Percentiles rank a stretch among this genome's conserved stretches.
phyloP scores from a whole-genome alignment of 2,797 vertebrate genomes.

The Myotis daubentonii region DNA sequence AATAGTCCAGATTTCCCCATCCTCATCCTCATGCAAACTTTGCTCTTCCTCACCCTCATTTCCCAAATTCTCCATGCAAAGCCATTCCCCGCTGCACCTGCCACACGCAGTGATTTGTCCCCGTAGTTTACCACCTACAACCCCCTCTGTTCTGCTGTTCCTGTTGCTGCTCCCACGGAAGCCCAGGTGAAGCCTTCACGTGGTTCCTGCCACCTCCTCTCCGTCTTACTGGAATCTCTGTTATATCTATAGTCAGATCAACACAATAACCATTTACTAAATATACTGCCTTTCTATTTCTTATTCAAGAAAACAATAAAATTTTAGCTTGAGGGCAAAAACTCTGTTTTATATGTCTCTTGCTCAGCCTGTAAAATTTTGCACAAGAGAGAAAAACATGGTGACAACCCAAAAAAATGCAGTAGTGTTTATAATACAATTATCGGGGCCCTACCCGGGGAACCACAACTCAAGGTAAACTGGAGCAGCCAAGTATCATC shows the following conservation, averaged over 20 bases:
- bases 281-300: slow-evolving; percentile 28
- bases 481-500: neutral
- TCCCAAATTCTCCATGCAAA: neutral
- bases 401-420: slow-evolving; percentile 20
- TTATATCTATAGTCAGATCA: neutral
- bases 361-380: slow-evolving; percentile 49
- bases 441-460: neutral
- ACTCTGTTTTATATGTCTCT: slow-evolving; percentile 31
- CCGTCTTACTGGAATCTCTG: slow-evolving; percentile 18
- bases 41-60: neutral
- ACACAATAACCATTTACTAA: neutral
- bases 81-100: neutral
- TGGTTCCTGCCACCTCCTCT: neutral
- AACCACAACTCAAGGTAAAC: neutral
- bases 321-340: slow-evolving; percentile 38
- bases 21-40: neutral
- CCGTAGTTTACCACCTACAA: neutral
- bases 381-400: neutral
- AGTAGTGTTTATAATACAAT: neutral
- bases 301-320: slow-evolving; percentile 47
- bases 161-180: neutral
- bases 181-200: neutral
- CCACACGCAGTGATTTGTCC: neutral
- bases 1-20: neutral
- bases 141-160: neutral